These are phyloP conservation scores for Chitala chitala DNA, from an alignment of 2,113 vertebrate species.

Conservation along the genomic window DNA sequence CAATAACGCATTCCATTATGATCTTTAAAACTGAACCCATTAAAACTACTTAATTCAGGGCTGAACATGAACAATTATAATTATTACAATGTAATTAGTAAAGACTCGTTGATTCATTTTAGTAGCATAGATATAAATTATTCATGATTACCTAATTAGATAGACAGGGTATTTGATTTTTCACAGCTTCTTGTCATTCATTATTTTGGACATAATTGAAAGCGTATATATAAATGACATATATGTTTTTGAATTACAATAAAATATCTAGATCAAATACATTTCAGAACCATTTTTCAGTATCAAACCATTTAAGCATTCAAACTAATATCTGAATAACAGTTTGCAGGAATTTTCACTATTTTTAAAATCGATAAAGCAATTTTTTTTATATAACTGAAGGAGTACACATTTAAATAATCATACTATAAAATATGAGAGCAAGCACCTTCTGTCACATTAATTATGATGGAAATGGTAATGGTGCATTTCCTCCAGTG, in stretches of 20 bases:
- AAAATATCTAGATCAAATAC: constrained; percentile 14
- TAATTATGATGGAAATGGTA: too few relatives aligned
- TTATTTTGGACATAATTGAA: background rate
- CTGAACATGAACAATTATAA: constrained; percentile 9
- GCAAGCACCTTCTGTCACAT: too few relatives aligned
- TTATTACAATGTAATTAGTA: constrained; percentile 12
- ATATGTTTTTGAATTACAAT: background rate
- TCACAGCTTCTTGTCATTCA: background rate
- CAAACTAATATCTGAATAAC: constrained; percentile 2
- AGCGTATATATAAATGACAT: background rate
- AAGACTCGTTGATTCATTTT: background rate
- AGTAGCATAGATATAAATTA: background rate
- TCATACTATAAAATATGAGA: too few relatives aligned
- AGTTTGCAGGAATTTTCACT: background rate
- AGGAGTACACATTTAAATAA: too few relatives aligned
- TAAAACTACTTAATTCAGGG: constrained; percentile 14
- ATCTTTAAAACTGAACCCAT: background rate
- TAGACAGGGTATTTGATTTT: background rate
- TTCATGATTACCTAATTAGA: background rate
- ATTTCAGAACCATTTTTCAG: constrained; percentile 4
- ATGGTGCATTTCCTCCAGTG: too few relatives aligned
- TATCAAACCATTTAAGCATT: background rate
- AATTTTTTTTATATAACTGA: background rate
- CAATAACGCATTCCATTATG: background rate
- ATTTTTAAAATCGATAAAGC: background rate